Evolutionary conservation across 2,888 invertebrate genomes (phyloP), one percentile per base, ranked within the genome.

Genomic region (Yponomeuta malinellus): DNA sequence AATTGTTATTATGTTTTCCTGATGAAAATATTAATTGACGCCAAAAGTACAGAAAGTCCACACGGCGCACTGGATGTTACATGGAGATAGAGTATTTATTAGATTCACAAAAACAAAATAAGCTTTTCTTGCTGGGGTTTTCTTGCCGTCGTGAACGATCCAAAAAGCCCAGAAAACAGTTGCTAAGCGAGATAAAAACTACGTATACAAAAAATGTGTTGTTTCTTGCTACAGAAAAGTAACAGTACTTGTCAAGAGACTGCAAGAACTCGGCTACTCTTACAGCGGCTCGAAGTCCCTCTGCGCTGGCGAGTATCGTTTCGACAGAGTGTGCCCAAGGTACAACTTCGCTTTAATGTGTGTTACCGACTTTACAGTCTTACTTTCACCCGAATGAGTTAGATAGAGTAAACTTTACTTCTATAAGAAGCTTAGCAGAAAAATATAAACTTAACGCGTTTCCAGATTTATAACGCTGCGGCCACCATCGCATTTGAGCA

Each of bases 241-340:
- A 65, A 85, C 89, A 2, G 81, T 88, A 64, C 84, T 94, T 23
- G 90, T 86, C 71, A 83, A 81, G 82, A 86, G 77, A 75, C 86
- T 93, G 70, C 90, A 81, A 74, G 87, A 81, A 71, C 85, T 83
- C 78, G 93, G 82, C 63, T 94, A 81, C 75, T 84, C 82, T 15
- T 93, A 81, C 78, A 93, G 86, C 73, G 86, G 74, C 73, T 92
- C 87, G 2, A 84, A 85, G 10, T 85, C 86, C 71, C 85, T 93
- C 9, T 90, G 90, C 73, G 83, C 88, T 48, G 90, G 93, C 71
- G 92, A 91, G 79, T 85, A 94, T 79, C 85, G 89, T 74, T 94
- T 94, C 76, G 94, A 94, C 81, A 86, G 93, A 10, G 85, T 93
- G 6, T 94, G 94, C 77, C 94, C 94, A 69, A 93, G 93, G 87